phyloP scores from a whole-genome alignment of 2,113 vertebrate genomes.

The Aythya baeri region DNA sequence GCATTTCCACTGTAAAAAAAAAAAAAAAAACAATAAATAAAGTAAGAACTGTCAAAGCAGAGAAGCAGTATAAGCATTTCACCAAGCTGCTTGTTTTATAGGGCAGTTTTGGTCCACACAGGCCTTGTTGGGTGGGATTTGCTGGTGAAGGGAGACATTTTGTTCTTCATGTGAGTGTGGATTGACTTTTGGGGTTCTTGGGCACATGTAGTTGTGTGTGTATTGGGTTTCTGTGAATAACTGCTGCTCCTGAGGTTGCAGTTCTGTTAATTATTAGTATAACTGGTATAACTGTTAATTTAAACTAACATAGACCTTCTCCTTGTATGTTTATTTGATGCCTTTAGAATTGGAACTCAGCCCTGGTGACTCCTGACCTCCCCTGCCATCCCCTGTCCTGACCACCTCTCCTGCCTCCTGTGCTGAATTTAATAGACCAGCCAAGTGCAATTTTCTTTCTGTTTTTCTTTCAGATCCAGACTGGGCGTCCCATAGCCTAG shows the following conservation, averaged over 20 bases:
- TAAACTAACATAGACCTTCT: background rate
- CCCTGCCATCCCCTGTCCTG: background rate
- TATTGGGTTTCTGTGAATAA: background rate
- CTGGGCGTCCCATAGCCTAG: conserved; percentile 93
- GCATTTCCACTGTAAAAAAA: background rate
- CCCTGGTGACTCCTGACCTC: background rate
- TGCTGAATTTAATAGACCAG: fast-evolving
- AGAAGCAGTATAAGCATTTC: fast-evolving
- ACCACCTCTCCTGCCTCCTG: background rate
- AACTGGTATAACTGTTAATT: background rate
- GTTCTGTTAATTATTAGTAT: background rate
- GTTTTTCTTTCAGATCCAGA: conserved; percentile 85
- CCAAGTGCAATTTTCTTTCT: background rate
- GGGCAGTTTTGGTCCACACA: background rate
- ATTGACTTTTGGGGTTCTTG: background rate
- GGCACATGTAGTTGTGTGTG: background rate
- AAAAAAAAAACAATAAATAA: background rate
- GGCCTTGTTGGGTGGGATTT: background rate
- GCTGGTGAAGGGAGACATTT: background rate
- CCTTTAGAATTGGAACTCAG: background rate
- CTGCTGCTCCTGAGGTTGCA: background rate
- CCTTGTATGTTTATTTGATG: background rate
- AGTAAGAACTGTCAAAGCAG: background rate
- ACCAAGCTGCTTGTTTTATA: background rate
- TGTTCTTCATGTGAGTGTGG: background rate